Percentiles rank a stretch among this genome's conserved stretches.
phyloP scores from a whole-genome alignment of 2,888 invertebrate species.

The Isotomurus palustris region DNA sequence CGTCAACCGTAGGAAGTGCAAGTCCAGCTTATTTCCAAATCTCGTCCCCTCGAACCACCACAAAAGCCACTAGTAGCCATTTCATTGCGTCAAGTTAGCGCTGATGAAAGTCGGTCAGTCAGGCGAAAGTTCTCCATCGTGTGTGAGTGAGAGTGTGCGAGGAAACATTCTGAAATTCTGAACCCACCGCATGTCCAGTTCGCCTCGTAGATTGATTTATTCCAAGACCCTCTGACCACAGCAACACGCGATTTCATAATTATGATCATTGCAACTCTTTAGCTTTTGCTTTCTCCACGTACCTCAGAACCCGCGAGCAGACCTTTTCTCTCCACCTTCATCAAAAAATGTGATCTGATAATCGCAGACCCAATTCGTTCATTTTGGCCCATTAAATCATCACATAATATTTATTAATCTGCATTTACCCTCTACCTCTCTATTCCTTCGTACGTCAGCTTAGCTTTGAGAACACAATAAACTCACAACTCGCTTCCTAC shows the following conservation, averaged over 20 bases:
- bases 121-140: background rate
- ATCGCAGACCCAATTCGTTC: background rate
- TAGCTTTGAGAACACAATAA: too few species aligned
- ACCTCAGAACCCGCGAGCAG: background rate
- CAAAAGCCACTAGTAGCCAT: too few species aligned
- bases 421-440: too few species aligned
- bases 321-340: background rate
- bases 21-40: too few species aligned
- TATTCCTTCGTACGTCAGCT: too few species aligned
- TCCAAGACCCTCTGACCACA: conserved; percentile 12
- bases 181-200: background rate
- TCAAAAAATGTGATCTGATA: conserved; percentile 8
- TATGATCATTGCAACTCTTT: too few species aligned
- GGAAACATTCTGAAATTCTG: background rate
- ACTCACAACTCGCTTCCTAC: too few species aligned
- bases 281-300: background rate
- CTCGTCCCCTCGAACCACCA: too few species aligned
- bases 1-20: too few species aligned
- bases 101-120: background rate
- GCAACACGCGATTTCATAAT: conserved; percentile 40
- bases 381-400: conserved; percentile 10
- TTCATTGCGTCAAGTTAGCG: too few species aligned
- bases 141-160: background rate
- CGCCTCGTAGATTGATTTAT: conserved; percentile 21
- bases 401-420: conserved; percentile 7